A percentile compares a stretch with the other conserved stretches of the same genome.
phyloP scores from a whole-genome alignment of 2,888 invertebrate species.

The Torymus tubicola region DNA sequence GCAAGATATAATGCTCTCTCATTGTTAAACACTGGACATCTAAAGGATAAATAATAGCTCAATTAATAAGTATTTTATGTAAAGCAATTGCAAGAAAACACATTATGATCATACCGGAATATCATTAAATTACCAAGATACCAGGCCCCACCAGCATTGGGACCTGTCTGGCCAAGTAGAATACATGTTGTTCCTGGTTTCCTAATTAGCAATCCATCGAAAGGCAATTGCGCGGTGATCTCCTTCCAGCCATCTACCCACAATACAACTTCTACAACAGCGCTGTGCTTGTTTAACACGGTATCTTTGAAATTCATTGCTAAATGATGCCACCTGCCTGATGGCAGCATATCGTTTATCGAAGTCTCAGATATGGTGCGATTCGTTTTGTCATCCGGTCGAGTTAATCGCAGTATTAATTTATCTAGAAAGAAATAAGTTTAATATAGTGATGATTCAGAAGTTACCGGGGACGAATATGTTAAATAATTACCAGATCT shows the following conservation, averaged over 20 bases:
- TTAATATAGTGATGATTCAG: no score
- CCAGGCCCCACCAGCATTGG: conserved; percentile 76
- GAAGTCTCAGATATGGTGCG: conserved; percentile 78
- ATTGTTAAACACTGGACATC: conserved; percentile 78
- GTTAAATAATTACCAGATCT: conserved; percentile 69
- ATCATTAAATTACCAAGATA: conserved; percentile 79
- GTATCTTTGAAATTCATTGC: conserved; percentile 80
- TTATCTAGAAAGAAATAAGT: conserved; percentile 71
- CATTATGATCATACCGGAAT: conserved; percentile 73
- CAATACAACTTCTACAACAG: conserved; percentile 80
- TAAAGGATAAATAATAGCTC: conserved; percentile 59
- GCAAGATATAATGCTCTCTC: conserved; percentile 79
- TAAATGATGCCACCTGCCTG: conserved; percentile 79
- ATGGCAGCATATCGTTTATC: conserved; percentile 76
- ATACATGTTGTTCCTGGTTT: conserved; percentile 80
- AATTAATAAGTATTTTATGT: neutral
- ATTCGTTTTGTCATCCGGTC: conserved; percentile 78
- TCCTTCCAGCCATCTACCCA: conserved; percentile 81
- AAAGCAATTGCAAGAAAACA: no score
- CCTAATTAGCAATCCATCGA: conserved; percentile 80
- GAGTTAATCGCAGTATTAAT: conserved; percentile 77
- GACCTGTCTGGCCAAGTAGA: conserved; percentile 78
- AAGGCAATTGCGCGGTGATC: conserved; percentile 79
- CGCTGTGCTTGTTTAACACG: conserved; percentile 78
- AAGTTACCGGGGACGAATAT: no score